Evolutionary conservation across 2,797 vertebrate species (phyloP).

Genomic region (Helarctos malayanus): DNA sequence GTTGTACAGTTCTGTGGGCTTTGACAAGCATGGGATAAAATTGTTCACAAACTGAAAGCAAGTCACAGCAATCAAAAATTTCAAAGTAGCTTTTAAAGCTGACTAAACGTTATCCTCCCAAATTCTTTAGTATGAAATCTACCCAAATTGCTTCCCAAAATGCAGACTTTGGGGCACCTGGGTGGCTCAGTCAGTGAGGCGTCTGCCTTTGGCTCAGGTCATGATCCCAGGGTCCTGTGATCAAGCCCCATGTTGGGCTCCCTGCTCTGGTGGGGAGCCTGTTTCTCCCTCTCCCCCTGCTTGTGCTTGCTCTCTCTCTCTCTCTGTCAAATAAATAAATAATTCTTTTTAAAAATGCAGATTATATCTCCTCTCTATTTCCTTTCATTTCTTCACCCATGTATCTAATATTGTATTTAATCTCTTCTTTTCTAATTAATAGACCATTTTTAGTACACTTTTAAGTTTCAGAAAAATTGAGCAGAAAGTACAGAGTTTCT

Average conservation of each 20-base stretch:
- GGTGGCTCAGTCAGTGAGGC: neutral
- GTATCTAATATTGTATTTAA: neutral
- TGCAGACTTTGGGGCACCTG: accelerated
- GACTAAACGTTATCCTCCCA: neutral
- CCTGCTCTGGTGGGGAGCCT: too few relatives aligned
- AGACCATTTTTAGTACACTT: neutral
- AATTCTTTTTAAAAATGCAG: too few relatives aligned
- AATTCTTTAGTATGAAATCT: neutral
- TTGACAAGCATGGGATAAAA: neutral
- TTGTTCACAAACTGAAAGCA: neutral
- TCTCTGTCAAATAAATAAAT: too few relatives aligned
- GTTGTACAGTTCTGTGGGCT: neutral
- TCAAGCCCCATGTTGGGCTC: too few relatives aligned
- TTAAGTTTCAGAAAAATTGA: neutral
- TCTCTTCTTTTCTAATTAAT: neutral
- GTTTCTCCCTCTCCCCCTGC: too few relatives aligned
- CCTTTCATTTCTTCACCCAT: neutral
- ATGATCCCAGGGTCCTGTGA: neutral
- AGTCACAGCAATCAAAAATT: neutral
- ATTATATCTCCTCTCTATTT: too few relatives aligned
- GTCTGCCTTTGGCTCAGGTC: neutral
- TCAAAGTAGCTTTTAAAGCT: neutral
- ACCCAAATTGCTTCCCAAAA: neutral
- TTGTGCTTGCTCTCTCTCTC: too few relatives aligned
- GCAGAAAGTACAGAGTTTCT: neutral